Evolutionary conservation across 2,797 vertebrate species (phyloP).

Genomic region (Chlorospingus flavigularis): DNA sequence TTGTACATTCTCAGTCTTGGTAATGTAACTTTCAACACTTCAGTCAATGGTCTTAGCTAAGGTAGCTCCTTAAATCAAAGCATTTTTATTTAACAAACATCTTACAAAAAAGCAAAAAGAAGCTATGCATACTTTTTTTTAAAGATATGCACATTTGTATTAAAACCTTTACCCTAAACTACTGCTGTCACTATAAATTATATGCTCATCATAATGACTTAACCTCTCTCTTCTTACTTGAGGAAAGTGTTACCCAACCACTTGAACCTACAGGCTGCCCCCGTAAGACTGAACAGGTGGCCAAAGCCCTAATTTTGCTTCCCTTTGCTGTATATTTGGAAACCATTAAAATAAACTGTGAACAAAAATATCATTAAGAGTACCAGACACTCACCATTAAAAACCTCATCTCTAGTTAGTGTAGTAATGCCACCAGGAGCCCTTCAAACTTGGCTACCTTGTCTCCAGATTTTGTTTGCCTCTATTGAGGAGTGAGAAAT

Average conservation of each 20-base stretch:
- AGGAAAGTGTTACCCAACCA: background rate
- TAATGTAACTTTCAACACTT: background rate
- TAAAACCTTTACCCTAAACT: background rate
- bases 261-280: background rate
- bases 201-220: background rate
- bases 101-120: background rate
- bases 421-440: background rate
- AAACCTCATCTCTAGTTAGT: background rate
- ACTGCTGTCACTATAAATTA: background rate
- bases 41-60: background rate
- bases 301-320: background rate
- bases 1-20: background rate
- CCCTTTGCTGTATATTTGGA: background rate
- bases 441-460: background rate
- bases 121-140: fast-evolving
- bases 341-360: background rate
- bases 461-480: background rate
- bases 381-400: background rate
- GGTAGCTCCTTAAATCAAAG: background rate
- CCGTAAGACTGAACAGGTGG: background rate
- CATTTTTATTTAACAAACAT: background rate
- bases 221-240: background rate
- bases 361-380: background rate
- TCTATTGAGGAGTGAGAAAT: background rate
- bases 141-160: background rate